Conservation (phyloP, 2,113 vertebrate genomes). For the Labrus mixtus region DNA sequence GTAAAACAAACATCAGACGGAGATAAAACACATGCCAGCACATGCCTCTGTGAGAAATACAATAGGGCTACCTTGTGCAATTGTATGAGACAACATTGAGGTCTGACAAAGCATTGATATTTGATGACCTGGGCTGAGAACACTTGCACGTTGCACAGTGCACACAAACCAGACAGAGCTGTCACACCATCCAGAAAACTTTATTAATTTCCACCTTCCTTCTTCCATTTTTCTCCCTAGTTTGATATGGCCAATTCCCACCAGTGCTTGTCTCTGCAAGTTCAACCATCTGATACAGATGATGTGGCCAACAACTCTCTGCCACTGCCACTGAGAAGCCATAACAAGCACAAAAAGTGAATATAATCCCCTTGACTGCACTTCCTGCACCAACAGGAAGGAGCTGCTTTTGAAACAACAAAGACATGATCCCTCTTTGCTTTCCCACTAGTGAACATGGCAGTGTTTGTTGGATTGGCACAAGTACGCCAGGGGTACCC, state of each 20-base stretch:
- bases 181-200: constrained; percentile 24
- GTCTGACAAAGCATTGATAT: neutral
- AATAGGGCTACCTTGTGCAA: neutral
- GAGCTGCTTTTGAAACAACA: constrained; percentile 22
- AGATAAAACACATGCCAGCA: too few species aligned
- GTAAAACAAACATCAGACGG: too few species aligned
- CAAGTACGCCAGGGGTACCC: neutral
- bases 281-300: constrained; percentile 12
- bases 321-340: constrained; percentile 13
- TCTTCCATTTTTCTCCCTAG: neutral
- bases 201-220: constrained; percentile 26
- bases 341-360: constrained; percentile 14
- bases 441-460: constrained; percentile 29
- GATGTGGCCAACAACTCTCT: neutral
- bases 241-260: constrained; percentile 34
- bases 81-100: neutral
- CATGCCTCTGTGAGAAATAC: too few species aligned
- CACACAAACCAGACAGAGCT: constrained; percentile 40
- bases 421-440: constrained; percentile 13
- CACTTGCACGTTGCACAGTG: constrained; percentile 20
- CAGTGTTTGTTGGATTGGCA: constrained; percentile 3
- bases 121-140: neutral
- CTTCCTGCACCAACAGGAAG: constrained; percentile 9
- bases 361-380: constrained; percentile 11
- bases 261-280: constrained; percentile 9